These are phyloP conservation scores for Hormaphis cornu DNA, from an alignment of 1,140 invertebrate species.

Conservation along the genomic window DNA sequence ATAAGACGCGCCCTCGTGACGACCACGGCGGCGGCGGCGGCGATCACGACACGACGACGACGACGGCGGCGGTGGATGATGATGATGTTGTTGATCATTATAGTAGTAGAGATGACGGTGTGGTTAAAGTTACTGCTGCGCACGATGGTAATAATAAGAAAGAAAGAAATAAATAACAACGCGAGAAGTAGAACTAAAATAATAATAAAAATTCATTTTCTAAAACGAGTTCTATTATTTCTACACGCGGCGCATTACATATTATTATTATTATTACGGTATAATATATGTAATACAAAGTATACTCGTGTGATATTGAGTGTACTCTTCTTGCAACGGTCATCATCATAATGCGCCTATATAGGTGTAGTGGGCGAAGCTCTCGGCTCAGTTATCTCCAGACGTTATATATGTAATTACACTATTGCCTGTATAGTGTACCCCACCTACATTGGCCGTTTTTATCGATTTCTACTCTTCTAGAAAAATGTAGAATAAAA, in stretches of 20 bases:
- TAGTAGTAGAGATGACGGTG: conserved; percentile 19
- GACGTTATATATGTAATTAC: too few relatives aligned
- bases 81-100: conserved; percentile 21
- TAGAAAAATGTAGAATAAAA: too few relatives aligned
- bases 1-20: conserved; percentile 18
- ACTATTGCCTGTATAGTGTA: too few relatives aligned
- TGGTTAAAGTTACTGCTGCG: neutral
- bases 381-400: too few relatives aligned
- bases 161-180: neutral
- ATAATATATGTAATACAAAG: neutral
- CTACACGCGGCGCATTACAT: neutral
- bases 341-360: too few relatives aligned
- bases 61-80: neutral
- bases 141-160: neutral
- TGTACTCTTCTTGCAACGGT: too few relatives aligned
- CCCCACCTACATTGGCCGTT: too few relatives aligned
- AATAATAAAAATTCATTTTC: conserved; percentile 16
- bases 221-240: conserved; percentile 7
- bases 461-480: too few relatives aligned
- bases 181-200: too few relatives aligned
- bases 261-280: neutral
- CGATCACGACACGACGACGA: neutral
- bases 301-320: too few relatives aligned
- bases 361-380: too few relatives aligned
- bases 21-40: neutral